Conservation (phyloP, 1,140 invertebrate genomes). For the Campodea augens region DNA sequence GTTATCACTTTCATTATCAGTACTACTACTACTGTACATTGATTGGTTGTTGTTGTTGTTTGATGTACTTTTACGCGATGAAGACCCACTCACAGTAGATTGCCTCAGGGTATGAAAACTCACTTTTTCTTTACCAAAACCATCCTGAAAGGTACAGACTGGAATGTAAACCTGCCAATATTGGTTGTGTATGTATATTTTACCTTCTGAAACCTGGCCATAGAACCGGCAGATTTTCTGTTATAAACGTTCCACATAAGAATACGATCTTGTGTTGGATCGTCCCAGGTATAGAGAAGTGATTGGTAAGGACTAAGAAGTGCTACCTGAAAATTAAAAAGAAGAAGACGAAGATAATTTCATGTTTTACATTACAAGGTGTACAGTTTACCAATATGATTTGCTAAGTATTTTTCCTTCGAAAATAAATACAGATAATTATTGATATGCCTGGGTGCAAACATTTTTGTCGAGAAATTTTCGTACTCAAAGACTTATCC, state of each 20-base stretch:
- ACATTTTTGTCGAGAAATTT: no score
- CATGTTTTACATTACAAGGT: no score
- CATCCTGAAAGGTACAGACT: constrained; percentile 26
- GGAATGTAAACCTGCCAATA: no score
- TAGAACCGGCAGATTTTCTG: constrained; percentile 48
- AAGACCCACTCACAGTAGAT: constrained; percentile 13
- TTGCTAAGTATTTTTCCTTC: no score
- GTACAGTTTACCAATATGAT: no score
- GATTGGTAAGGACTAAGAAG: constrained; percentile 56
- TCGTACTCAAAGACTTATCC: no score
- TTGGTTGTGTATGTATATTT: no score
- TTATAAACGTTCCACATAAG: constrained; percentile 70
- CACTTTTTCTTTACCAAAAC: constrained; percentile 44
- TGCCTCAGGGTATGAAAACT: constrained; percentile 39
- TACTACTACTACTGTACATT: constrained; percentile 14
- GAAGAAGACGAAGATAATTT: constrained; percentile 2
- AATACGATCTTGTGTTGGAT: constrained; percentile 46
- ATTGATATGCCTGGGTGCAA: no score
- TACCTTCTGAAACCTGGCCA: constrained; percentile 46
- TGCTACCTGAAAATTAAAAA: constrained; percentile 33
- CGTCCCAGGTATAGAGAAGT: constrained; percentile 68
- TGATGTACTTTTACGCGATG: neutral
- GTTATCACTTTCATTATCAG: constrained; percentile 16
- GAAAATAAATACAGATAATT: no score
- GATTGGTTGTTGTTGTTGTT: neutral